Conservation (phyloP, 2,113 vertebrate species). For the Etia nguti region DNA sequence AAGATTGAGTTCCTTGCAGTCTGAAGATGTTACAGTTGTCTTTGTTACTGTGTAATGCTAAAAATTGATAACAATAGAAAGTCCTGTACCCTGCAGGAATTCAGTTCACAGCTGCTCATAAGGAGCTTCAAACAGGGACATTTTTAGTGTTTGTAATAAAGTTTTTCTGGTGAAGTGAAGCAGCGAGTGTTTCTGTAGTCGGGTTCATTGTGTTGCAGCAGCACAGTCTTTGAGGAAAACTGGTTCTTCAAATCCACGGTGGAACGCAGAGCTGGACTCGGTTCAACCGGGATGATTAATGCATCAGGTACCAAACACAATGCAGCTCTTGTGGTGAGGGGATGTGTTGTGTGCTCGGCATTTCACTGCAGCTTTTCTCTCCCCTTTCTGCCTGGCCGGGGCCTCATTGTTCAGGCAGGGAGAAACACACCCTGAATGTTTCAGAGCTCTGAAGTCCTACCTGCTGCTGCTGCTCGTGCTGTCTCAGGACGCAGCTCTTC, state of each 20-base stretch:
- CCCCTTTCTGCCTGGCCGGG: neutral
- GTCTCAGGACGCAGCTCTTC: neutral
- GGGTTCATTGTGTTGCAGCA: neutral
- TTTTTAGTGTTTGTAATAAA: neutral
- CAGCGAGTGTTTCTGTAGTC: neutral
- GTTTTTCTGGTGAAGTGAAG: neutral
- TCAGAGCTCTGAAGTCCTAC: neutral
- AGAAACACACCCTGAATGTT: neutral
- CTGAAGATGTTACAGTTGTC: neutral
- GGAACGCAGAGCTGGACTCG: slow-evolving; percentile 47
- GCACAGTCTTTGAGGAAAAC: neutral
- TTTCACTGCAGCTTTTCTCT: neutral
- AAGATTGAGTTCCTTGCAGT: neutral
- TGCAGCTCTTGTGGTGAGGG: slow-evolving; percentile 48
- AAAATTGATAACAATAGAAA: neutral
- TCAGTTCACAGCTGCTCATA: neutral
- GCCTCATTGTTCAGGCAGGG: neutral
- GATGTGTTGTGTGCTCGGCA: neutral
- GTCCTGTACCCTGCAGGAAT: neutral
- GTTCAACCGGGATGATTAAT: slow-evolving; percentile 55
- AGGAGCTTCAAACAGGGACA: neutral
- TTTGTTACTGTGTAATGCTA: neutral
- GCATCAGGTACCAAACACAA: slow-evolving; percentile 65
- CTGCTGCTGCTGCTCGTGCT: neutral
- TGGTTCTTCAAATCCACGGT: slow-evolving; percentile 30